These are phyloP conservation scores for Eulemur coronatus DNA, from an alignment of 2,797 vertebrate genomes.

Conservation along the genomic window DNA sequence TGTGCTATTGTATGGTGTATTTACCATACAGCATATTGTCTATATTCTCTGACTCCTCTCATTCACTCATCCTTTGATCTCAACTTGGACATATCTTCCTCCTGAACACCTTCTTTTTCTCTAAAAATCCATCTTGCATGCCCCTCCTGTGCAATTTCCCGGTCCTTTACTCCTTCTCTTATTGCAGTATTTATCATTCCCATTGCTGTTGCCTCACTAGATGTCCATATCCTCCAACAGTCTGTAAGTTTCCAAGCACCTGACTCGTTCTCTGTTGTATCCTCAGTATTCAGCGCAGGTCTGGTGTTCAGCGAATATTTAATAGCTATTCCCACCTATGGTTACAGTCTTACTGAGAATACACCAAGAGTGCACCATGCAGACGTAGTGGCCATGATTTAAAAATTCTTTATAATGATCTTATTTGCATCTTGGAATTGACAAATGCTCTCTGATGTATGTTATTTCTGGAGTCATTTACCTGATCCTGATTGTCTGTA, in stretches of 20 bases:
- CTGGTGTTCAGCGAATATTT: neutral
- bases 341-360: neutral
- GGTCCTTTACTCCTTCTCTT: neutral
- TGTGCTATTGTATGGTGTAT: accelerated
- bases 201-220: neutral
- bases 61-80: neutral
- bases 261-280: neutral
- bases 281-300: neutral
- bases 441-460: neutral
- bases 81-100: neutral
- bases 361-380: too few species aligned
- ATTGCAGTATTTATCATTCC: neutral
- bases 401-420: neutral
- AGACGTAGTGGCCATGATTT: neutral
- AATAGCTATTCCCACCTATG: neutral
- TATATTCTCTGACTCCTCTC: neutral
- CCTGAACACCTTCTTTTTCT: neutral
- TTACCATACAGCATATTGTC: neutral
- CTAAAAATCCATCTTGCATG: neutral
- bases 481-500: neutral
- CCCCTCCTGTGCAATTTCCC: neutral
- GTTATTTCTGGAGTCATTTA: neutral
- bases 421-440: neutral
- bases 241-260: neutral
- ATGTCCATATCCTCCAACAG: accelerated